phyloP scores from a whole-genome alignment of 2,113 vertebrate species.

The Heloderma charlesbogerti region DNA sequence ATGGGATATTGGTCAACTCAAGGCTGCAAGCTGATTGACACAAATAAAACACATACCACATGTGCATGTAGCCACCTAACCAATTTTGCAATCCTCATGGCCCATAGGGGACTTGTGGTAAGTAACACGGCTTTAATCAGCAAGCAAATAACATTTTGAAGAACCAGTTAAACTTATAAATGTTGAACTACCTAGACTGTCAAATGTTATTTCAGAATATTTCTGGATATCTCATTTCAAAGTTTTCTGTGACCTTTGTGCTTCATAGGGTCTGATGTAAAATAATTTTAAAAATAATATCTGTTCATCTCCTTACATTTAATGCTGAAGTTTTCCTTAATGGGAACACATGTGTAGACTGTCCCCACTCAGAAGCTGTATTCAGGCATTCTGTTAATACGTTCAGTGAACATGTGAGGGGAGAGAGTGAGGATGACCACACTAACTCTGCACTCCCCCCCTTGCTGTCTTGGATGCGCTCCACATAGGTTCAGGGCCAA shows the following conservation, averaged over 20 bases:
- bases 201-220: not conserved
- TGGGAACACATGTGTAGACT: not conserved
- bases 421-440: not conserved
- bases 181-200: not conserved
- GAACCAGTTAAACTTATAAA: not conserved
- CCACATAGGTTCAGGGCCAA: too few species aligned
- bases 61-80: constrained; percentile 98
- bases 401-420: not conserved
- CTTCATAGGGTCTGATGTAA: not conserved
- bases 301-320: not conserved
- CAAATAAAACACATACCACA: constrained; percentile 95
- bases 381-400: not conserved
- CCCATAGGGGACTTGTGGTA: constrained; percentile 91
- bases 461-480: too few species aligned
- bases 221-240: not conserved
- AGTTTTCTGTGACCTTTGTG: not conserved
- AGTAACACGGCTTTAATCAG: constrained; percentile 73
- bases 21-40: constrained; percentile 96
- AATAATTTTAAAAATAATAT: not conserved
- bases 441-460: not conserved
- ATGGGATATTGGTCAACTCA: constrained; percentile 99
- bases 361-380: not conserved
- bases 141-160: constrained; percentile 38
- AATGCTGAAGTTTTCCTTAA: not conserved
- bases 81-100: constrained; percentile 99